Conservation (phyloP, 1,140 invertebrate species). For the Eurosta solidaginis region DNA sequence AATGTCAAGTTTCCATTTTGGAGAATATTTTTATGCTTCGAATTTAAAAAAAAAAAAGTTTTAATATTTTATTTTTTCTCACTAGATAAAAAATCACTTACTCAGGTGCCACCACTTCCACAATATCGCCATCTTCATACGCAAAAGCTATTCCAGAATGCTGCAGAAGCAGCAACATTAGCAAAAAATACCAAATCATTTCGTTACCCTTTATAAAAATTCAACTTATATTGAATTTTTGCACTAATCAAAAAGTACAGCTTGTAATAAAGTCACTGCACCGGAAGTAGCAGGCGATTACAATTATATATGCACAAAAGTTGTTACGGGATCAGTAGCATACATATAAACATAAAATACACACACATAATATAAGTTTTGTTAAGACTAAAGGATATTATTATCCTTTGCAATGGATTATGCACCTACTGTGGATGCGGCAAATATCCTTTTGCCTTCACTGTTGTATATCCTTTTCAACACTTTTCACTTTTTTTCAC, state of each 20-base stretch:
- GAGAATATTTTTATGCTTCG: no score
- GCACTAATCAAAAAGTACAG: conserved; percentile 1
- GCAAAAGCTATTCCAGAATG: neutral
- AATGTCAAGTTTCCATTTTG: no score
- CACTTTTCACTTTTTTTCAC: neutral
- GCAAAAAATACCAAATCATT: neutral
- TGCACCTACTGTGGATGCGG: neutral
- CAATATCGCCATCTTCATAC: conserved; percentile 7
- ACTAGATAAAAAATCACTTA: no score
- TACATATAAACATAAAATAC: no score
- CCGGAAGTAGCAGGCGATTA: no score
- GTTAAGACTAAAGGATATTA: no score
- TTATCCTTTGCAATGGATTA: neutral
- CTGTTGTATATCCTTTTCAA: neutral
- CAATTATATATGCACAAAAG: no score
- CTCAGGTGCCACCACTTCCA: neutral
- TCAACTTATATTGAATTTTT: neutral
- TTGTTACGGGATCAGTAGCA: no score
- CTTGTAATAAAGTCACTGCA: neutral
- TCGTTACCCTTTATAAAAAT: neutral
- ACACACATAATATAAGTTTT: no score
- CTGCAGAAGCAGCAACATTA: neutral
- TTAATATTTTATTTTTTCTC: no score
- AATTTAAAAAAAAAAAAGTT: no score
- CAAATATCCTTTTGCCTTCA: neutral